A percentile compares a stretch with the other conserved stretches of the same genome.
phyloP scores from a whole-genome alignment of 1,140 invertebrate species.

The Himalopsyche phryganea region DNA sequence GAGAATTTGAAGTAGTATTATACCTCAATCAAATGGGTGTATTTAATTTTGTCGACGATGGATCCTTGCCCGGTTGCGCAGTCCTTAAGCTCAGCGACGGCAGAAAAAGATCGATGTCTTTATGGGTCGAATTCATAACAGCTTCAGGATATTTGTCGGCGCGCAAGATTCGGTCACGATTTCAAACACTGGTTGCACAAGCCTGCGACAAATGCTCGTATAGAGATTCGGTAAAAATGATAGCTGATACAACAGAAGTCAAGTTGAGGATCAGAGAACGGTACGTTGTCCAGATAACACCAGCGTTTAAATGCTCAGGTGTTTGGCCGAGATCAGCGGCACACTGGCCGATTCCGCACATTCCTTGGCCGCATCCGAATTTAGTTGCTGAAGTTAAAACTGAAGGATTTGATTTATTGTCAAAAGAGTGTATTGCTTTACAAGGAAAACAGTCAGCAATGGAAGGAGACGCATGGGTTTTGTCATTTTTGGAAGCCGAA shows the following conservation, averaged over 20 bases:
- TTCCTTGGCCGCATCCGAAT: conserved; percentile 91
- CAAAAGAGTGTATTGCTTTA: conserved; percentile 82
- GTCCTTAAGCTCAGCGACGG: conserved; percentile 91
- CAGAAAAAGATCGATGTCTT: conserved; percentile 90
- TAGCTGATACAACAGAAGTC: conserved; percentile 84
- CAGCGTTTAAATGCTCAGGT: conserved; percentile 88
- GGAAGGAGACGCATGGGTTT: conserved; percentile 96
- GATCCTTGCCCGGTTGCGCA: conserved; percentile 87
- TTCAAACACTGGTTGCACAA: conserved; percentile 89
- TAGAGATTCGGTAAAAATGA: conserved; percentile 87
- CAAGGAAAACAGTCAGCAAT: conserved; percentile 93
- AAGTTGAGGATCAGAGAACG: conserved; percentile 82
- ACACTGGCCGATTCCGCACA: conserved; percentile 90
- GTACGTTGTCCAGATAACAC: conserved; percentile 84
- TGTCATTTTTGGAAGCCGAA: conserved; percentile 93
- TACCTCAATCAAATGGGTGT: conserved; percentile 95
- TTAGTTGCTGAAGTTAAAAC: conserved; percentile 94
- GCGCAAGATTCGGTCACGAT: conserved; percentile 86
- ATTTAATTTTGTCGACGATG: conserved; percentile 94
- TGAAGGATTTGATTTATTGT: conserved; percentile 94
- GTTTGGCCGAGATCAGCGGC: conserved; percentile 93
- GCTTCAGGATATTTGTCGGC: conserved; percentile 91
- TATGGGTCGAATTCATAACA: conserved; percentile 97
- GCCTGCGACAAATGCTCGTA: conserved; percentile 90
- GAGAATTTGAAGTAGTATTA: conserved; percentile 86